A percentile compares a stretch with the other conserved stretches of the same genome.
phyloP scores from a whole-genome alignment of 2,888 invertebrate genomes.

The Panopea generosa region DNA sequence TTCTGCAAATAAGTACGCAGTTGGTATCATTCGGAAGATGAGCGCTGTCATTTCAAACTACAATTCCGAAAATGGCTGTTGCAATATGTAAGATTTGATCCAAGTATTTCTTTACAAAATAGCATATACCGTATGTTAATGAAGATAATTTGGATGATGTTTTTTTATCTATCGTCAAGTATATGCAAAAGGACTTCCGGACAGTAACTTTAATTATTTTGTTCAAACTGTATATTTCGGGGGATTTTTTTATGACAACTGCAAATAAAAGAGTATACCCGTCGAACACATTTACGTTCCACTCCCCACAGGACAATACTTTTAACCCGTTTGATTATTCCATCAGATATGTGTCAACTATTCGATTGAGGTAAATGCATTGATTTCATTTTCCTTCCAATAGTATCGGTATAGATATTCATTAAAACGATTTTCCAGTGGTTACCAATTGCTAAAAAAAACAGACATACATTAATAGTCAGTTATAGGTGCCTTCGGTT shows the following conservation, averaged over 20 bases:
- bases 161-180: no score
- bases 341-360: background rate
- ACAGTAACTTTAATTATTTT: background rate
- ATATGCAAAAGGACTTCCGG: no score
- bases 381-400: no score
- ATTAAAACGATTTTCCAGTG: no score
- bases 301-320: background rate
- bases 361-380: background rate
- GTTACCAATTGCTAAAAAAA: no score
- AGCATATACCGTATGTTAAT: no score
- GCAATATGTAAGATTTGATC: constrained; percentile 2
- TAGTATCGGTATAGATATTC: no score
- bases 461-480: no score
- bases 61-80: constrained; percentile 13
- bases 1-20: constrained; percentile 15
- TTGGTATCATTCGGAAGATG: constrained; percentile 26
- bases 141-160: no score
- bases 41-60: background rate
- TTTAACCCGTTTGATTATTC: background rate
- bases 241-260: background rate
- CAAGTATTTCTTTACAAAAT: no score
- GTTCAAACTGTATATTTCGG: background rate
- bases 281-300: background rate
- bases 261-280: background rate
- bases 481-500: no score